These are phyloP conservation scores for Oxyteleia sp. DNA, from an alignment of 2,888 invertebrate species.

Conservation along the genomic window DNA sequence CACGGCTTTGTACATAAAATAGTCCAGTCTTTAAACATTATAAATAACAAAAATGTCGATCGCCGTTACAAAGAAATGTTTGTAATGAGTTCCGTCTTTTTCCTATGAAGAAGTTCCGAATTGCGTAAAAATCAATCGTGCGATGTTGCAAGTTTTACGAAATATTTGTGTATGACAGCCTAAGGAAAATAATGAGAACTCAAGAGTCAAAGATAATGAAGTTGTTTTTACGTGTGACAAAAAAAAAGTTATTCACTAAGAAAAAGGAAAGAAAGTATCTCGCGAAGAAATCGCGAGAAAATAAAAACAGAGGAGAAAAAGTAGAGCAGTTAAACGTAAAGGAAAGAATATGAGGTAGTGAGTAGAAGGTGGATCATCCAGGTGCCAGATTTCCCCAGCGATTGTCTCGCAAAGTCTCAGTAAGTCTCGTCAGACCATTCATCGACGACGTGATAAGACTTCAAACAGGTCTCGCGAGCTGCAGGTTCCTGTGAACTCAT, in stretches of 20 bases:
- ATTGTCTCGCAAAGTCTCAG: slow-evolving; percentile 86
- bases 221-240: slow-evolving; percentile 63
- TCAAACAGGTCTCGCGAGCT: slow-evolving; percentile 74
- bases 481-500: slow-evolving; percentile 72
- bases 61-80: no score
- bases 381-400: slow-evolving; percentile 86
- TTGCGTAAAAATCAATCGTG: slow-evolving; percentile 44
- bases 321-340: slow-evolving; percentile 70
- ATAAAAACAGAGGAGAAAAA: slow-evolving; percentile 68
- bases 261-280: slow-evolving; percentile 58
- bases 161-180: slow-evolving; percentile 42
- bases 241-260: slow-evolving; percentile 52
- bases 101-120: slow-evolving; percentile 4
- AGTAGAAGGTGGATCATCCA: slow-evolving; percentile 77
- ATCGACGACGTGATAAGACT: slow-evolving; percentile 87
- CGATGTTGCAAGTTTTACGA: slow-evolving; percentile 24
- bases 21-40: neutral
- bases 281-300: slow-evolving; percentile 61
- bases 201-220: slow-evolving; percentile 58
- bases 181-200: slow-evolving; percentile 55
- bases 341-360: slow-evolving; percentile 71
- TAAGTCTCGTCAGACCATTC: slow-evolving; percentile 86
- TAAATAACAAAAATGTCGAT: neutral
- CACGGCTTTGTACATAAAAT: neutral
- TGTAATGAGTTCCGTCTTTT: neutral